Evolutionary conservation across 2,113 vertebrate genomes (phyloP).

Genomic region (Xiphophorus hellerii): DNA sequence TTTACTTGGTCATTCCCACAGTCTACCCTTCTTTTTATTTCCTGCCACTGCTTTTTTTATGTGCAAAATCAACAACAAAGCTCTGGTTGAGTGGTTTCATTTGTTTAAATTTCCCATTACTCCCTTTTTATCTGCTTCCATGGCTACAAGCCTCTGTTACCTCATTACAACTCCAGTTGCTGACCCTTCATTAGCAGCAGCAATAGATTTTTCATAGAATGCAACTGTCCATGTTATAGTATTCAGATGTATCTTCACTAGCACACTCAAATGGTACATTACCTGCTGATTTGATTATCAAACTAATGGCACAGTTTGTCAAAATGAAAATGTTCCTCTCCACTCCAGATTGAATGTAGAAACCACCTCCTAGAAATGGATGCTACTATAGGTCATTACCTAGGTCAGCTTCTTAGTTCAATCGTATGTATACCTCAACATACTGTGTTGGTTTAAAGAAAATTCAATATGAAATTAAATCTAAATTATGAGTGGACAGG

Average conservation of each 20-base stretch:
- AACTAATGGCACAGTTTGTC: neutral
- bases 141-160: neutral
- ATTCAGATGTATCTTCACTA: neutral
- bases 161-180: slow-evolving; percentile 32
- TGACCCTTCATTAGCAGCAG: slow-evolving; percentile 37
- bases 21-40: slow-evolving; percentile 20
- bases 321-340: no score
- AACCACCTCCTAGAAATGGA: no score
- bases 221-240: neutral
- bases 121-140: neutral
- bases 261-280: neutral
- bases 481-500: no score
- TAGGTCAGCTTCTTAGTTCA: no score
- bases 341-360: no score
- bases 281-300: neutral
- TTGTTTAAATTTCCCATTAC: neutral
- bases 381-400: no score
- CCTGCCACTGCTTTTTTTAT: neutral
- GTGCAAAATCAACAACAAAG: neutral
- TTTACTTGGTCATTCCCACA: slow-evolving; percentile 34
- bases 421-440: no score
- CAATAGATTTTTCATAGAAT: slow-evolving; percentile 14
- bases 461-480: no score
- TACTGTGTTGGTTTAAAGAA: no score
- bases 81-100: slow-evolving; percentile 6